A percentile compares a stretch with the other conserved stretches of the same genome.
Evolutionary conservation across 2,797 vertebrate genomes (phyloP).

Genomic region (Rhinella marina): DNA sequence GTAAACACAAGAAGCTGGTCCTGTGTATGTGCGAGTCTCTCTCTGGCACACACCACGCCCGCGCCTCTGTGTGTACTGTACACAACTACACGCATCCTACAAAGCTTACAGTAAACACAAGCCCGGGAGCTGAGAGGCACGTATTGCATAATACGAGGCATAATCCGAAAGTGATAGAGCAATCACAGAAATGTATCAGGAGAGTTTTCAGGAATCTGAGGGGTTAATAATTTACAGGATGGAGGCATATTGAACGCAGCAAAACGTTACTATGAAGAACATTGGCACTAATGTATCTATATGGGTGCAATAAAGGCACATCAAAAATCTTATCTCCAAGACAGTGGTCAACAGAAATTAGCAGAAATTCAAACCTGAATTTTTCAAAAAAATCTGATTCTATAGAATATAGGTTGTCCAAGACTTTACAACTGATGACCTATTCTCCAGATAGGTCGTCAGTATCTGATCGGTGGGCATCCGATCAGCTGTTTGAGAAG

Average conservation of each 20-base stretch:
- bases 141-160: conserved; percentile 3
- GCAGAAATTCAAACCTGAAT: too few species aligned
- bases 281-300: not conserved
- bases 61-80: conserved; percentile 26
- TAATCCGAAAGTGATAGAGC: not conserved
- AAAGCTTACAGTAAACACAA: conserved; percentile 44
- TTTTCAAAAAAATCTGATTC: too few species aligned
- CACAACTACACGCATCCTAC: conserved; percentile 24
- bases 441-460: too few species aligned
- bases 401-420: too few species aligned
- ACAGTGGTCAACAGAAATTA: too few species aligned
- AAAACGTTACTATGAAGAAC: not conserved
- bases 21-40: conserved; percentile 4
- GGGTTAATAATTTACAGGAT: not conserved
- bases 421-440: too few species aligned
- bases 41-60: conserved; percentile 13
- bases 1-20: conserved; percentile 25
- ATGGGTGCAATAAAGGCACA: too few species aligned
- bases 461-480: too few species aligned
- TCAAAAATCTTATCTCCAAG: too few species aligned
- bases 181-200: not conserved
- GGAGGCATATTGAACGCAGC: not conserved
- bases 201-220: not conserved
- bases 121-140: not conserved
- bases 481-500: too few species aligned